A percentile compares a stretch with the other conserved stretches of the same genome.
Conservation (phyloP, 1,140 invertebrate genomes). For the Chironomus tepperi region DNA sequence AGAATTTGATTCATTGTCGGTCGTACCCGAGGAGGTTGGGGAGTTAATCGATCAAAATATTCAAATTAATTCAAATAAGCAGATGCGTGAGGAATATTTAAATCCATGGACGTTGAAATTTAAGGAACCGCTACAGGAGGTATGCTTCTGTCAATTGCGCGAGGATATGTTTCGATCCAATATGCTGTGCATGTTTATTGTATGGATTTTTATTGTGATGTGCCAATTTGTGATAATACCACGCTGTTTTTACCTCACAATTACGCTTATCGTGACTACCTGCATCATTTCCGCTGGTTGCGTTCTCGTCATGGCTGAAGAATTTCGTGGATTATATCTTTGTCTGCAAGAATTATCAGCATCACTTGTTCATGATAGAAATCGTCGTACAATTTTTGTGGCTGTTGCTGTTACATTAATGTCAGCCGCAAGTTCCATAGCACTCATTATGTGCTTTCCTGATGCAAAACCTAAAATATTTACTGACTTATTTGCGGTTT, state of each 20-base stretch:
- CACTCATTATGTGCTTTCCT: slow-evolving; percentile 35
- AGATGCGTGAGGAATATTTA: slow-evolving; percentile 81
- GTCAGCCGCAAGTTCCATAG: slow-evolving; percentile 49
- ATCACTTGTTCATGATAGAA: slow-evolving; percentile 58
- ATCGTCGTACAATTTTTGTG: slow-evolving; percentile 64
- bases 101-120: slow-evolving; percentile 79
- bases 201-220: slow-evolving; percentile 81
- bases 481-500: neutral
- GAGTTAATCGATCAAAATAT: slow-evolving; percentile 82
- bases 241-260: slow-evolving; percentile 48
- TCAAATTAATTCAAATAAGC: slow-evolving; percentile 86
- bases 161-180: slow-evolving; percentile 94
- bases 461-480: slow-evolving; percentile 26
- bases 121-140: slow-evolving; percentile 50
- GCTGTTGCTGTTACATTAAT: slow-evolving; percentile 69
- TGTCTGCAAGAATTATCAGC: slow-evolving; percentile 59
- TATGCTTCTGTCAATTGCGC: slow-evolving; percentile 65
- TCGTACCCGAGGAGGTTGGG: slow-evolving; percentile 45
- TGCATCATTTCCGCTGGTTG: slow-evolving; percentile 56
- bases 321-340: slow-evolving; percentile 53
- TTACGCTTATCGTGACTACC: slow-evolving; percentile 53
- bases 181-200: slow-evolving; percentile 81
- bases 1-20: neutral
- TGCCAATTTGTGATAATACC: slow-evolving; percentile 71
- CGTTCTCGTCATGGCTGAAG: slow-evolving; percentile 76